Percentiles rank a stretch among this genome's conserved stretches.
These are phyloP conservation scores for Ficedula albicollis DNA, from an alignment of 2,797 vertebrate genomes.

Conservation along the genomic window DNA sequence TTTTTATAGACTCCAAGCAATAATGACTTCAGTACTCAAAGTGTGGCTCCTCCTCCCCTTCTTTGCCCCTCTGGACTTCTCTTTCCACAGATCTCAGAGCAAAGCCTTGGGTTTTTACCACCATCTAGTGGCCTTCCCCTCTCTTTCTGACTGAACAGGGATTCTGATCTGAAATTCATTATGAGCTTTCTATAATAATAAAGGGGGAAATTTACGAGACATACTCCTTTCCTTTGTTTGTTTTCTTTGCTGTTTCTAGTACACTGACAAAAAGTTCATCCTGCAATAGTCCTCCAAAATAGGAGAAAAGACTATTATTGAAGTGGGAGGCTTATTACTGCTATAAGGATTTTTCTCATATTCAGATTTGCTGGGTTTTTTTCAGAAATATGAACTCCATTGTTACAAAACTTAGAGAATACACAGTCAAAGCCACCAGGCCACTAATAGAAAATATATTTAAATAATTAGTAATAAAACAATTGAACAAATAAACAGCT, in stretches of 20 bases:
- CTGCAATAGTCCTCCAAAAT: neutral
- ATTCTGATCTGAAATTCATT: neutral
- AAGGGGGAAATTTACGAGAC: neutral
- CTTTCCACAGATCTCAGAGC: neutral
- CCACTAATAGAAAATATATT: neutral
- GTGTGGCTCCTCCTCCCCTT: slow-evolving; percentile 62
- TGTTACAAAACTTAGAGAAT: neutral
- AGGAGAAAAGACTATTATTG: neutral
- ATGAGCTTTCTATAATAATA: neutral
- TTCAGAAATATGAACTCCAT: neutral
- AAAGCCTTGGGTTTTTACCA: slow-evolving; percentile 33
- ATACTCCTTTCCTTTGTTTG: neutral
- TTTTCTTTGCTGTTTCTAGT: neutral
- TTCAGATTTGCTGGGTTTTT: neutral
- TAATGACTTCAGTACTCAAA: slow-evolving; percentile 48
- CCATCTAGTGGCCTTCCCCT: slow-evolving; percentile 65
- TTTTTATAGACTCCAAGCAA: slow-evolving; percentile 71
- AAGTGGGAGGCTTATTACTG: neutral
- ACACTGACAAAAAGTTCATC: neutral
- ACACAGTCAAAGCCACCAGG: neutral
- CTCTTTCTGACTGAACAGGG: neutral
- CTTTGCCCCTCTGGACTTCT: slow-evolving; percentile 20
- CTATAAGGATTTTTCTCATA: neutral
- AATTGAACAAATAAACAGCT: neutral
- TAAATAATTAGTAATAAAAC: neutral